Conservation (phyloP, 1,140 invertebrate genomes). For the Aporrectodea caliginosa region DNA sequence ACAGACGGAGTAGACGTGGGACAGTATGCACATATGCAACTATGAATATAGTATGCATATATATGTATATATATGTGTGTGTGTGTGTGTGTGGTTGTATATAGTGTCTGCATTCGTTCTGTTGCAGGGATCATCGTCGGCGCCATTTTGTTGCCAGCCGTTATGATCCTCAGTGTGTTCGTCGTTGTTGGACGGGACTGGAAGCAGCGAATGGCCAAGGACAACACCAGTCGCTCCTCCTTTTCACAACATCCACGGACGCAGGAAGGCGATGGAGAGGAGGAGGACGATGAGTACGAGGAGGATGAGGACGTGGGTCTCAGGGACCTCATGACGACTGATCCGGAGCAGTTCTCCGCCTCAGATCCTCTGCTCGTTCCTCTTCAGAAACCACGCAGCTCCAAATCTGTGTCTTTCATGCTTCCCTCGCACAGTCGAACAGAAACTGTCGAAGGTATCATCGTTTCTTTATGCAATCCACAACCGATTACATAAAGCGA, state of each 20-base stretch:
- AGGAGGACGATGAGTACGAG: background rate
- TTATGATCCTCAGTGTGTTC: background rate
- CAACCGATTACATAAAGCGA: no score
- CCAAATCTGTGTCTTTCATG: no score
- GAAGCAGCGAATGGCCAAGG: background rate
- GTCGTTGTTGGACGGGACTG: background rate
- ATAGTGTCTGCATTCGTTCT: no score
- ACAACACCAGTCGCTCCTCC: background rate
- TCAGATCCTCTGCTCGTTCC: background rate
- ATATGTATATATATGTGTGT: no score
- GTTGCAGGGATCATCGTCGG: background rate
- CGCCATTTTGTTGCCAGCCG: background rate
- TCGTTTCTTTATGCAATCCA: no score
- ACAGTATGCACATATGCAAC: no score
- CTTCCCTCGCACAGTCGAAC: no score
- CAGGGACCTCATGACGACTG: background rate
- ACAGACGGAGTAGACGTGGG: no score
- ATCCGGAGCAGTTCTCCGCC: background rate
- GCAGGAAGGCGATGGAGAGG: background rate
- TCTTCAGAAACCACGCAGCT: no score
- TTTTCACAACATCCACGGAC: background rate
- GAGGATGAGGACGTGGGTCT: background rate
- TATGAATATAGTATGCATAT: no score
- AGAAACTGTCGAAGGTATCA: no score
- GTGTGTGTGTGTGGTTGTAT: no score